Evolutionary conservation across 53 echinoderm and acorn worm species (phyloP).

Genomic region (Paelopatides confundens): DNA sequence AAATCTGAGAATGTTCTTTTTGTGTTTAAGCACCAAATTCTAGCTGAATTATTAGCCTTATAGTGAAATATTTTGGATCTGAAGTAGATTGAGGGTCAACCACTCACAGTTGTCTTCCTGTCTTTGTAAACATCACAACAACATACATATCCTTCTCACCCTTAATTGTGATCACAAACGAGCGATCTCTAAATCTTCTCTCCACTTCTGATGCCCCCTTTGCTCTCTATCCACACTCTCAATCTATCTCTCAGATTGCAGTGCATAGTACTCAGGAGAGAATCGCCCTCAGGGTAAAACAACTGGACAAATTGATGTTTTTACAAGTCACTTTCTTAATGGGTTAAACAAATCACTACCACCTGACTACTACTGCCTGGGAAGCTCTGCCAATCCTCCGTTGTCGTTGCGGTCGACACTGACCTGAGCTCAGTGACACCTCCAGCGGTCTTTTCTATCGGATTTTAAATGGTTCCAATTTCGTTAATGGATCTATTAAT

Average conservation of each 20-base stretch:
- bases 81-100: too few species aligned
- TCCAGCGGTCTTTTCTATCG: slow-evolving; percentile 34
- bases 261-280: too few species aligned
- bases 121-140: too few species aligned
- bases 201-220: too few species aligned
- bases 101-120: too few species aligned
- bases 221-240: background rate
- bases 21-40: too few species aligned
- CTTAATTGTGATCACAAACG: too few species aligned
- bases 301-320: slow-evolving; percentile 51
- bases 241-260: background rate
- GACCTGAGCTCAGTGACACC: slow-evolving; percentile 23
- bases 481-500: slow-evolving; percentile 48
- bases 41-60: too few species aligned
- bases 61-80: too few species aligned
- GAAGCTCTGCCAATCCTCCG: background rate
- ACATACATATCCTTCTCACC: too few species aligned
- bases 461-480: slow-evolving; percentile 43
- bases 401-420: slow-evolving; percentile 17
- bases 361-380: background rate
- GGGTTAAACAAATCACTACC: slow-evolving; percentile 43
- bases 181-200: too few species aligned
- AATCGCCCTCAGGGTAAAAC: slow-evolving; percentile 2
- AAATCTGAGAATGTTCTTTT: too few species aligned
- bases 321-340: slow-evolving; percentile 41